These are phyloP conservation scores for Oscheius onirici DNA, from an alignment of 2,888 invertebrate species.

Conservation along the genomic window DNA sequence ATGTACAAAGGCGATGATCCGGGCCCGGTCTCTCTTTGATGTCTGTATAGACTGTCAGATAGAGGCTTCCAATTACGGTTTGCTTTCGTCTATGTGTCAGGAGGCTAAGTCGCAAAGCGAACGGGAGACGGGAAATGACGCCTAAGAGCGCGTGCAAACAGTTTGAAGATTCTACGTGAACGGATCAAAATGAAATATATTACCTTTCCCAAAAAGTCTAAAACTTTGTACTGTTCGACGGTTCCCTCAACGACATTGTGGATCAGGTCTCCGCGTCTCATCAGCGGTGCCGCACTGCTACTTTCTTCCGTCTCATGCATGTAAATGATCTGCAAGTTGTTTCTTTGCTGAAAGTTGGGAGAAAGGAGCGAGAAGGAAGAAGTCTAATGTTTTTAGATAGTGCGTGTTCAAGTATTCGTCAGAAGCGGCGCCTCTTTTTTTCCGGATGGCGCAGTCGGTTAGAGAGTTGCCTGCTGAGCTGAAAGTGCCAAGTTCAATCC, in stretches of 20 bases:
- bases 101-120: slow-evolving; percentile 26
- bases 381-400: no score
- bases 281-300: background rate
- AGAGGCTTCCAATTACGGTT: slow-evolving; percentile 3
- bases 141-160: slow-evolving; percentile 33
- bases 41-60: background rate
- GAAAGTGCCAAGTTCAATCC: no score
- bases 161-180: slow-evolving; percentile 20
- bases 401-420: no score
- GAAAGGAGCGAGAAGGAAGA: no score
- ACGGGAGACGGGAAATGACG: slow-evolving; percentile 30
- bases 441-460: no score
- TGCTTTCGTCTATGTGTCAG: slow-evolving; percentile 21
- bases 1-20: slow-evolving; percentile 13
- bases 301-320: slow-evolving; percentile 18
- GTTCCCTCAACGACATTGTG: background rate
- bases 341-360: background rate
- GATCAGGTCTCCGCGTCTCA: slow-evolving; percentile 3
- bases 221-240: slow-evolving; percentile 5
- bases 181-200: slow-evolving; percentile 15
- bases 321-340: no score
- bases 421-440: no score
- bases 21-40: background rate
- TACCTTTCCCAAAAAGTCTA: slow-evolving; percentile 29
- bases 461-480: no score